These are phyloP conservation scores for Epinotia demarniana DNA, from an alignment of 2,888 invertebrate species.

Conservation along the genomic window DNA sequence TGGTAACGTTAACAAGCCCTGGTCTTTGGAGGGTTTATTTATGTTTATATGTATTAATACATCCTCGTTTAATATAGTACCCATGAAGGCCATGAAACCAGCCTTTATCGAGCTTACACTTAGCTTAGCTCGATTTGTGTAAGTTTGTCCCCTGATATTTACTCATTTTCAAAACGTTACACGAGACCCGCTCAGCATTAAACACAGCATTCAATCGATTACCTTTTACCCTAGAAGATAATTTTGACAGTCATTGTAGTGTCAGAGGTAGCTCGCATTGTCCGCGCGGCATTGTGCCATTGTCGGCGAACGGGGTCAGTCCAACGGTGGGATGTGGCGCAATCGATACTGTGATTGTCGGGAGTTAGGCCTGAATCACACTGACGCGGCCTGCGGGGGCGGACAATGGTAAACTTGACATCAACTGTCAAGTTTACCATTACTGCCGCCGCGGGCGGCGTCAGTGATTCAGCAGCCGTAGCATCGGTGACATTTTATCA, in stretches of 20 bases:
- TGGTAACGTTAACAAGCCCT: background rate
- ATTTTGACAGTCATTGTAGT: slow-evolving; percentile 33
- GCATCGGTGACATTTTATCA: too few relatives aligned
- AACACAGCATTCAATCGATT: background rate
- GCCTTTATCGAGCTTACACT: too few relatives aligned
- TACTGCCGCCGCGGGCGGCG: too few relatives aligned
- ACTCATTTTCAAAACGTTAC: background rate
- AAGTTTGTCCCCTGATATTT: background rate
- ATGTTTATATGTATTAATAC: too few relatives aligned
- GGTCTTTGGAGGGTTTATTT: too few relatives aligned
- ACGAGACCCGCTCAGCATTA: background rate
- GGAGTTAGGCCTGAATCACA: background rate
- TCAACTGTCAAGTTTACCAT: too few relatives aligned
- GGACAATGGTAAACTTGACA: too few relatives aligned
- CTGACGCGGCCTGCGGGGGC: too few relatives aligned
- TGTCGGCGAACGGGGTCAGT: slow-evolving; percentile 33
- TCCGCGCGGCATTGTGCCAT: slow-evolving; percentile 31
- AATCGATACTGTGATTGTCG: slow-evolving; percentile 19
- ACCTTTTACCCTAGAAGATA: slow-evolving; percentile 30
- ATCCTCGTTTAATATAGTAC: too few relatives aligned
- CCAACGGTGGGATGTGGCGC: slow-evolving; percentile 27
- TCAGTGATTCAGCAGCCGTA: too few relatives aligned
- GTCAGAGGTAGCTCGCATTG: slow-evolving; percentile 15
- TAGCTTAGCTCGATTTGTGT: too few relatives aligned
- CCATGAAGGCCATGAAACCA: too few relatives aligned